phyloP scores from a whole-genome alignment of 2,888 invertebrate genomes.

The Sinopyrophorus schimmeli region DNA sequence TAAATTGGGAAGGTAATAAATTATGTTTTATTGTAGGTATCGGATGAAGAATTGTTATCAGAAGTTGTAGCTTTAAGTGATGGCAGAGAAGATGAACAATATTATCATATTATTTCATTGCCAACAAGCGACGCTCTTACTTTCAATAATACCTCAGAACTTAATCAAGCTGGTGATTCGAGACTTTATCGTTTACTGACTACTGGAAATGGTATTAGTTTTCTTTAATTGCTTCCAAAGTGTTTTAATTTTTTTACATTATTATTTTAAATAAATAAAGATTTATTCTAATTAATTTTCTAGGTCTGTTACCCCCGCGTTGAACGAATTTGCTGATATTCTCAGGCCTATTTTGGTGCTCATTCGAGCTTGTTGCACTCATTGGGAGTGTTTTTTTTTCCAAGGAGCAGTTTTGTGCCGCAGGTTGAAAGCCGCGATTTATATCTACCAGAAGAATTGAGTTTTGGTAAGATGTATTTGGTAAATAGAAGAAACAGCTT shows the following conservation, averaged over 20 bases:
- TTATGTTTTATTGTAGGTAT: slow-evolving; percentile 17
- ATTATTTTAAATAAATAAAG: slow-evolving; percentile 8
- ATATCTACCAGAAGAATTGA: slow-evolving; percentile 17
- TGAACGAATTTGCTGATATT: slow-evolving; percentile 38
- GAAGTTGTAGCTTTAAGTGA: slow-evolving; percentile 26
- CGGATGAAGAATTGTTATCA: slow-evolving; percentile 31
- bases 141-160: slow-evolving; percentile 12
- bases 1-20: neutral
- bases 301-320: slow-evolving; percentile 50
- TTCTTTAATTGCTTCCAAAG: too few species aligned
- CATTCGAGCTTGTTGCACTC: slow-evolving; percentile 35
- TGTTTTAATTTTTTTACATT: neutral
- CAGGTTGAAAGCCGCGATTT: slow-evolving; percentile 47
- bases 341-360: slow-evolving; percentile 39
- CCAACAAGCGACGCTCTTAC: slow-evolving; percentile 9
- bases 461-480: slow-evolving; percentile 7
- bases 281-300: slow-evolving; percentile 18
- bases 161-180: slow-evolving; percentile 37
- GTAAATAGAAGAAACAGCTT: neutral
- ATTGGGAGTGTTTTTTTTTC: slow-evolving; percentile 37
- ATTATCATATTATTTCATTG: slow-evolving; percentile 38
- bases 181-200: slow-evolving; percentile 50
- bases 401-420: slow-evolving; percentile 42
- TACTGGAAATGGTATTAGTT: slow-evolving; percentile 49
- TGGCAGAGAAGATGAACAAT: slow-evolving; percentile 31